Conservation (phyloP, 2,888 invertebrate species). For the Caenorhabditis japonica region DNA sequence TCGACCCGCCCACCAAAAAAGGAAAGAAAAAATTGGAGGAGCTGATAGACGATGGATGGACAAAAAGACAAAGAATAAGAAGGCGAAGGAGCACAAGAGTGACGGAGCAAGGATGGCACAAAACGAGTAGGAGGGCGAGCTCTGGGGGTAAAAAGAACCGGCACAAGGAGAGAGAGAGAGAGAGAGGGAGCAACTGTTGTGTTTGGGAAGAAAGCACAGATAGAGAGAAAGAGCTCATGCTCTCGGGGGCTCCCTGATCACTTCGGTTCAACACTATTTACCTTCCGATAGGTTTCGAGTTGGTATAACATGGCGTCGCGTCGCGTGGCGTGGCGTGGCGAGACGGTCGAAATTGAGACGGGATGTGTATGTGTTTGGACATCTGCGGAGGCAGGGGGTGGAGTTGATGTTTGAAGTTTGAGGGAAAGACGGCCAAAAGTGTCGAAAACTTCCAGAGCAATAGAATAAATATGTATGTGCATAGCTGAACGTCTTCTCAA, state of each 20-base stretch:
- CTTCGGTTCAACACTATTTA: conserved; percentile 51
- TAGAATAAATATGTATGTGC: too few species aligned
- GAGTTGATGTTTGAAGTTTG: too few species aligned
- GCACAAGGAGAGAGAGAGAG: conserved; percentile 28
- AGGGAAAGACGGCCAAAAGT: too few species aligned
- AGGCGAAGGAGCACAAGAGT: conserved; percentile 9
- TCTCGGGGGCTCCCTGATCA: conserved; percentile 35
- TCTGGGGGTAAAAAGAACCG: conserved; percentile 24
- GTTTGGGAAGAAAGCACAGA: conserved; percentile 3
- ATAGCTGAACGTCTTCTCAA: too few species aligned
- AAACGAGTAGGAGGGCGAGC: conserved; percentile 47
- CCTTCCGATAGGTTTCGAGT: conserved; percentile 37
- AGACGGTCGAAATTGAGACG: too few species aligned
- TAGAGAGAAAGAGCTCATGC: background rate
- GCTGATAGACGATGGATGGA: conserved; percentile 48
- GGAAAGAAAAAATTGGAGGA: conserved; percentile 6
- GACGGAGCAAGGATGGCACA: conserved; percentile 22
- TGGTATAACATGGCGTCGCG: too few species aligned
- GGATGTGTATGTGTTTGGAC: too few species aligned
- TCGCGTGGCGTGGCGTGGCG: too few species aligned
- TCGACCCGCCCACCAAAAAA: too few species aligned
- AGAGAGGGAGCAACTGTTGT: conserved; percentile 35
- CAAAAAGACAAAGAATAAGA: conserved; percentile 22
- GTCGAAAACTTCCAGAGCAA: too few species aligned
- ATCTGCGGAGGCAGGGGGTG: too few species aligned